Base-by-base conservation (phyloP, 2,888 invertebrate genomes). In the Dioctria rufipes region DNA sequence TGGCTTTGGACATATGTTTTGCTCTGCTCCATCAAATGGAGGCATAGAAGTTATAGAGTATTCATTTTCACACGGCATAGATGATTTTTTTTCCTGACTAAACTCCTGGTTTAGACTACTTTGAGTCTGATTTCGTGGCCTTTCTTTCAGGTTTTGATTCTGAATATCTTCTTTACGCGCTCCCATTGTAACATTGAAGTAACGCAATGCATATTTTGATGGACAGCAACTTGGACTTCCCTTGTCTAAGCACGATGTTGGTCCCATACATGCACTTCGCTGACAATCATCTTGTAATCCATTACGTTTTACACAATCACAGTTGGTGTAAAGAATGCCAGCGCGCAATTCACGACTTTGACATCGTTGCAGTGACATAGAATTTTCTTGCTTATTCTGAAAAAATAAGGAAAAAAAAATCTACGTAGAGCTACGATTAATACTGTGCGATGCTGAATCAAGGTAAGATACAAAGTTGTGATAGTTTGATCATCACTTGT, bases 391-490 rank as follows among this genome's bases (percentile, higher is more conserved):
- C 6, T 9, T 51, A 2, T 51, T 11, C 58, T 58, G 58, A 1
- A 13, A 13, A 58, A 11, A 11, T 51, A 51, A 11, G 8, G 6
- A 11, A 51, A 51, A 58, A 11, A 58, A 58, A 58, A n/a, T 13
- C 5, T 13, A 11, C 11, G 46, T 8, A 6, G 8, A 46, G 46
- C 8, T 6, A n/a, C 11, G n/a, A 58, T 8, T 58, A 25, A 13
- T 11, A 58, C 8, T 11, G 5, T n/a, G 11, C 8, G 25, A 58
- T 58, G 58, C 58, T 58, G 5, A 13, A 4, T 13, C 58, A 58
- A 58, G 58, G 58, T 58, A 58, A 58, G 58, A 58, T 58, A 58
- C 58, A 58, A 58, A 58, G 58, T 46, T 6, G 25, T 58, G 58
- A 58, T 58, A 13, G 46, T 46, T 46, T 46, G 46, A 8, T 46